Evolutionary conservation across 2,888 invertebrate species (phyloP).

Genomic region (Tolmerus cingulatus): DNA sequence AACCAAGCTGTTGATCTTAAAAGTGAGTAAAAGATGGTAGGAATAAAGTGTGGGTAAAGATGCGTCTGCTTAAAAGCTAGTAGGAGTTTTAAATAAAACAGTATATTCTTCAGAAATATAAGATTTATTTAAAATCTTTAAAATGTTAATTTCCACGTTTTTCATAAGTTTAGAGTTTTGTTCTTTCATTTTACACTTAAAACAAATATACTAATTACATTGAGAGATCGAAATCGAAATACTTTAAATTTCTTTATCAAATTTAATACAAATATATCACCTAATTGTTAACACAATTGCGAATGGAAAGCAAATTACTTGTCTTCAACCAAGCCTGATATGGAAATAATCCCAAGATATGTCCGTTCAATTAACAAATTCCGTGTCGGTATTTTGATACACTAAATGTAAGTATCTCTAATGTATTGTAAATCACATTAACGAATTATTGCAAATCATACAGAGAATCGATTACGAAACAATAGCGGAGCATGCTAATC

Average conservation of each 20-base stretch:
- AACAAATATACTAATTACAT: slow-evolving; percentile 18
- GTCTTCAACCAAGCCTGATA: not conserved
- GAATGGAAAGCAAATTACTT: not conserved
- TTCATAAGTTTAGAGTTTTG: slow-evolving; percentile 30
- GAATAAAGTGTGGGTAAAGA: not conserved
- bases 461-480: not conserved
- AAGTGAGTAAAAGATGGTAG: not conserved
- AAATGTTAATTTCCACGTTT: slow-evolving; percentile 24
- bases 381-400: not conserved
- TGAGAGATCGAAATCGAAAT: slow-evolving; percentile 18
- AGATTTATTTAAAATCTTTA: slow-evolving; percentile 35
- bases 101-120: slow-evolving; percentile 3
- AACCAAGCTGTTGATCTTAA: not conserved
- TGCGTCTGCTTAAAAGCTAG: not conserved
- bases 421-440: not conserved
- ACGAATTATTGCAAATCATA: not conserved
- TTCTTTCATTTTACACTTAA: slow-evolving; percentile 17
- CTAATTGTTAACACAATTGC: not conserved
- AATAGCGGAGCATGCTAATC: not conserved
- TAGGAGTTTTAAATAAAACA: not conserved
- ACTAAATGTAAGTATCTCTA: not conserved
- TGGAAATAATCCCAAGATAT: not conserved
- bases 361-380: not conserved
- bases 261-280: not conserved
- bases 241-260: not conserved